These are phyloP conservation scores for Benitochromis conjunctus DNA, from an alignment of 2,113 vertebrate species.

Conservation along the genomic window DNA sequence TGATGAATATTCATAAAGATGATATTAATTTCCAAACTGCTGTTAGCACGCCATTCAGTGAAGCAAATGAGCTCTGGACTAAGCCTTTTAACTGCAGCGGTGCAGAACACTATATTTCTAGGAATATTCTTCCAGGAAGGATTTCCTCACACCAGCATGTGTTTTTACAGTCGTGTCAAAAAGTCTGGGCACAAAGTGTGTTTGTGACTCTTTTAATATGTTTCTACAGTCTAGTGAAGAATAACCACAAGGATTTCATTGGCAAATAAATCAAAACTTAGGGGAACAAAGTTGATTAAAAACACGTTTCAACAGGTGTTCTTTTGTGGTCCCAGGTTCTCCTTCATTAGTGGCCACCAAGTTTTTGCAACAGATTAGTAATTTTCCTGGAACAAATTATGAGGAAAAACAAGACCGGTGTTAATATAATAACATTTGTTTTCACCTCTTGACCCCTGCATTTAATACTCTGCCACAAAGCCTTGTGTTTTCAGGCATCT, in stretches of 20 bases:
- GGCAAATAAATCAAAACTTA: neutral
- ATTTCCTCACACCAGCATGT: neutral
- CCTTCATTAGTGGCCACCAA: slow-evolving; percentile 25
- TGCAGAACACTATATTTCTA: neutral
- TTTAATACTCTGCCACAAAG: neutral
- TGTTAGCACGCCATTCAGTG: neutral
- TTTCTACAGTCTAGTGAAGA: neutral
- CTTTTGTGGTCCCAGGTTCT: neutral
- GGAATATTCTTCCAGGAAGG: neutral
- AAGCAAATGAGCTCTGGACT: neutral
- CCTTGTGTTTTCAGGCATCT: neutral
- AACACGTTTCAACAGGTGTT: neutral
- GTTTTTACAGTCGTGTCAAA: neutral
- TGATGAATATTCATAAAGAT: neutral
- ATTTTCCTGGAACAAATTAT: neutral
- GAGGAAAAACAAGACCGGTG: neutral
- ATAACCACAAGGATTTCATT: neutral
- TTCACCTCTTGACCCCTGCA: neutral
- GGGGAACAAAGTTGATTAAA: neutral
- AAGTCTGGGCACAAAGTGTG: rapidly evolving
- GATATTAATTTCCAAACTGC: neutral
- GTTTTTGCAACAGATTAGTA: slow-evolving; percentile 78
- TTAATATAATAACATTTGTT: neutral
- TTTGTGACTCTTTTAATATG: neutral
- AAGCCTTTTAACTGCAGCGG: neutral